Conservation (phyloP, 2,797 vertebrate genomes). For the Myotis findleyi region DNA sequence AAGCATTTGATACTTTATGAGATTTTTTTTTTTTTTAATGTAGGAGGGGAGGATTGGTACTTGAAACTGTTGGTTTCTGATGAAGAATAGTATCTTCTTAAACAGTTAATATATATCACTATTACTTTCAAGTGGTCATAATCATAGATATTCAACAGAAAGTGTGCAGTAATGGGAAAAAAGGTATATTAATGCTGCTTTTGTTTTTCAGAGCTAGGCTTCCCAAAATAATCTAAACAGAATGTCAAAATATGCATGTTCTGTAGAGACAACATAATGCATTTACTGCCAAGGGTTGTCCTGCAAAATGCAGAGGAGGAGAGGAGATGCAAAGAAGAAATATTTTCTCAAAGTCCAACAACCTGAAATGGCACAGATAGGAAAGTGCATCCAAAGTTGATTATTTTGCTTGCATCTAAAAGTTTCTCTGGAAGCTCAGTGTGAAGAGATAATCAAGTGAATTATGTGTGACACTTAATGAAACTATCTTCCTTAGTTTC, state of each 20-base stretch:
- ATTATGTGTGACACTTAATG: neutral
- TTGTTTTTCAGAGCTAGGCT: neutral
- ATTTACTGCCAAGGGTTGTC: neutral
- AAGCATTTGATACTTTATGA: neutral
- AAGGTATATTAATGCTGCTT: neutral
- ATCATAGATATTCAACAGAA: neutral
- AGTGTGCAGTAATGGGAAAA: neutral
- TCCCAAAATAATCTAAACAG: neutral
- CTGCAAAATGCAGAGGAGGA: neutral
- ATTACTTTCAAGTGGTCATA: neutral
- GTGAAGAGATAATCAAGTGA: neutral
- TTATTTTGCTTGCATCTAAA: neutral
- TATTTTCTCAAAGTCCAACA: neutral
- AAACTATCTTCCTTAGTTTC: neutral
- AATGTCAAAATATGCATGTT: neutral
- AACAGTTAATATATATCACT: neutral
- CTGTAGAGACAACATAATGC: neutral
- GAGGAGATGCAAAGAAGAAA: neutral
- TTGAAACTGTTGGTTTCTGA: neutral
- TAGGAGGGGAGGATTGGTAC: neutral
- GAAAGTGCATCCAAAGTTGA: neutral
- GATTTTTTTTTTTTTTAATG: neutral
- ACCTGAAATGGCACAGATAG: neutral
- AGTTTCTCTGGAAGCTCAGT: neutral
- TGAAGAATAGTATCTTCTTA: neutral